phyloP scores from a whole-genome alignment of 2,797 vertebrate species.

The Linurgus olivaceus region DNA sequence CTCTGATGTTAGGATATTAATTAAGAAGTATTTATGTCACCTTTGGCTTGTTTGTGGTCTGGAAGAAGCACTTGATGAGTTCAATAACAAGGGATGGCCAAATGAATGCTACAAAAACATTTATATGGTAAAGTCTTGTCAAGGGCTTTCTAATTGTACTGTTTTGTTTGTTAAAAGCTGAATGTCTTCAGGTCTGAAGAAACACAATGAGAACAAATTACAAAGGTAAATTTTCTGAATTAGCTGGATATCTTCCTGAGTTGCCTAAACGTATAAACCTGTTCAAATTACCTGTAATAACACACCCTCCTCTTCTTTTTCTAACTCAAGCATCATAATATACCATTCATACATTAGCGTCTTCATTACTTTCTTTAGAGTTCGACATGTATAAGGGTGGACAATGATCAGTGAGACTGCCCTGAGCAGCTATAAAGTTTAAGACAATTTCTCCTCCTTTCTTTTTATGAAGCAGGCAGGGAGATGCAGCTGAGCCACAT shows the following conservation, averaged over 20 bases:
- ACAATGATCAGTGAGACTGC: background rate
- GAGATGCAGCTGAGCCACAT: constrained; percentile 19
- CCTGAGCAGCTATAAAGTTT: background rate
- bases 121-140: background rate
- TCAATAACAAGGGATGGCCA: background rate
- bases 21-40: background rate
- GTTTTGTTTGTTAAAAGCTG: background rate
- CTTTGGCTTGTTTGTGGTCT: background rate
- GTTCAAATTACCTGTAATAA: constrained; percentile 24
- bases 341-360: background rate
- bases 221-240: background rate
- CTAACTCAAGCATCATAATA: background rate
- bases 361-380: constrained; percentile 6
- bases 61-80: background rate
- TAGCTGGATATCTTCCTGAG: background rate
- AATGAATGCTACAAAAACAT: background rate
- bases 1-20: background rate
- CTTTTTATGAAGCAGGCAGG: constrained; percentile 7
- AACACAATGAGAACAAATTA: background rate
- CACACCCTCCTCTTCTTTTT: background rate
- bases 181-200: background rate
- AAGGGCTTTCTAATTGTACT: background rate
- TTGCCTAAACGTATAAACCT: background rate
- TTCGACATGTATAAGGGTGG: constrained; percentile 8
- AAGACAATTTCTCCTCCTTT: constrained; percentile 8